phyloP scores from a whole-genome alignment of 2,888 invertebrate genomes.

The Enoplolaimus lenunculus region DNA sequence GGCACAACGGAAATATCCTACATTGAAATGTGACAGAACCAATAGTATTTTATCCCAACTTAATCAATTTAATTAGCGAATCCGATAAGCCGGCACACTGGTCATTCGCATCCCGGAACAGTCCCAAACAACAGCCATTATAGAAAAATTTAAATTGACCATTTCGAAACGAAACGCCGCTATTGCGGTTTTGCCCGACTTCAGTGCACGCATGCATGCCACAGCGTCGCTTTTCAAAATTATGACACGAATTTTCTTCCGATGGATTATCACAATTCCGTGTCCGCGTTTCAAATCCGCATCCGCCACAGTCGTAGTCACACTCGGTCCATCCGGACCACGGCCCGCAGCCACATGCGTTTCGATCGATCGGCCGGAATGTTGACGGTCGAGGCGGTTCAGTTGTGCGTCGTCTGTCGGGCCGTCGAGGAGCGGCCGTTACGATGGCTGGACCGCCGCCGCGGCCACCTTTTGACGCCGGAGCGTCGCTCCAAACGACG shows the following conservation, averaged over 20 bases:
- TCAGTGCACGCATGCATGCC: conserved; percentile 32
- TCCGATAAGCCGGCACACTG: conserved; percentile 12
- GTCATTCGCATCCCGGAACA: neutral
- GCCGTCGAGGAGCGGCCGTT: neutral
- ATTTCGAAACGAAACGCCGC: neutral
- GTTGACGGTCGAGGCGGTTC: neutral
- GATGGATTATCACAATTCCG: conserved; percentile 22
- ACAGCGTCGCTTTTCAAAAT: conserved; percentile 34
- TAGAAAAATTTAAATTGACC: conserved; percentile 19
- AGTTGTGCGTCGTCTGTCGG: neutral
- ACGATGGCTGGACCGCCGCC: neutral
- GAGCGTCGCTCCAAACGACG: neutral
- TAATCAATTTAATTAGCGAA: too few species aligned
- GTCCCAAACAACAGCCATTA: conserved; percentile 23
- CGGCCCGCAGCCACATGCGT: conserved; percentile 26
- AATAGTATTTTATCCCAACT: too few species aligned
- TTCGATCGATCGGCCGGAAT: conserved; percentile 1
- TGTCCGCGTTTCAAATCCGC: conserved; percentile 30
- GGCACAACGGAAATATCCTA: too few species aligned
- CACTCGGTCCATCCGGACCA: conserved; percentile 35
- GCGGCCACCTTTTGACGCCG: neutral
- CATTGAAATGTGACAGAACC: too few species aligned
- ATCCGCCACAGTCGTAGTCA: conserved; percentile 37
- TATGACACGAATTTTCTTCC: conserved; percentile 12
- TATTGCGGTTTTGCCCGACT: neutral